These are phyloP conservation scores for Lasiurus borealis DNA, from an alignment of 2,113 vertebrate genomes.

Conservation along the genomic window DNA sequence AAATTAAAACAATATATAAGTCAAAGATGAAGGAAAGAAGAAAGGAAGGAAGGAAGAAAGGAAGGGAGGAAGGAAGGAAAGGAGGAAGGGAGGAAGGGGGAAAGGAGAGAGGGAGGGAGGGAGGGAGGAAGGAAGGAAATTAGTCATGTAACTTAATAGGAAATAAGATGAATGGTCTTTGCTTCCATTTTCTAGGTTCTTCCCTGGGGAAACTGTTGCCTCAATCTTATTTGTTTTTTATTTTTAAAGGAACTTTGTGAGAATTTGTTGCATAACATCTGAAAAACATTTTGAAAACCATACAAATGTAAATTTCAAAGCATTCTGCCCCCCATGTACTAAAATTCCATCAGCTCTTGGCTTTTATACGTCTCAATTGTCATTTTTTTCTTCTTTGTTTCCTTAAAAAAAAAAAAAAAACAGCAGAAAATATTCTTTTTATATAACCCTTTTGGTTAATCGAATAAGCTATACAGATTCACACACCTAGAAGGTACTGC, in stretches of 20 bases:
- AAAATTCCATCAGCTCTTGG: constrained; percentile 17
- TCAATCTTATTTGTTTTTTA: background rate
- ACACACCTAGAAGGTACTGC: background rate
- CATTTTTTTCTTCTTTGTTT: background rate
- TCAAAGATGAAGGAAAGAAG: background rate
- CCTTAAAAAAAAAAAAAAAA: background rate
- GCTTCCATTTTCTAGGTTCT: background rate
- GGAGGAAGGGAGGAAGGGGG: background rate
- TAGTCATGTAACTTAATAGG: background rate
- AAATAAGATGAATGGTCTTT: background rate
- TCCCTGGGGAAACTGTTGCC: background rate
- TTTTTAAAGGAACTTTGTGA: constrained; percentile 44
- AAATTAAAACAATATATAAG: background rate
- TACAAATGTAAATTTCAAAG: constrained; percentile 56
- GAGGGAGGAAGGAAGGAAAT: background rate
- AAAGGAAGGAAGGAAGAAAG: too few species aligned
- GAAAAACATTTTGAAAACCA: constrained; percentile 61
- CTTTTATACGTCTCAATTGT: background rate
- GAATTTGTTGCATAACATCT: constrained; percentile 8
- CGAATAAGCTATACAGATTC: background rate
- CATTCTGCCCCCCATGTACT: background rate
- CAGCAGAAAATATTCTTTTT: constrained; percentile 30
- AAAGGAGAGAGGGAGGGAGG: background rate
- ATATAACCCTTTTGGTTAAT: constrained; percentile 34
- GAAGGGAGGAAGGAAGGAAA: background rate